Evolutionary conservation across 1,140 invertebrate species (phyloP).

Genomic region (Solen grandis): DNA sequence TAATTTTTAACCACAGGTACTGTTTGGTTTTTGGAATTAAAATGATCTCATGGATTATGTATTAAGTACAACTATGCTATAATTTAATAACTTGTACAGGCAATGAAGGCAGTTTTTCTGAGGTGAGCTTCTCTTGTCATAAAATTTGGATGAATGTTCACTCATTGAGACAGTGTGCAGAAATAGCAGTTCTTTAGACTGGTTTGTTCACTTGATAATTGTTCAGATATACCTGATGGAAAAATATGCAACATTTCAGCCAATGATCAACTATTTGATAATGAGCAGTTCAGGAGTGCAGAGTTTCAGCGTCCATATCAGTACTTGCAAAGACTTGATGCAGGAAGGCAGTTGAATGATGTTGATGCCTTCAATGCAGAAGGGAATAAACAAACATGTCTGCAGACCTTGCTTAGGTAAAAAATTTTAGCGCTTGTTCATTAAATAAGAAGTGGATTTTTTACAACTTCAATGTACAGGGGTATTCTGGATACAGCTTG

Average conservation of each 20-base stretch:
- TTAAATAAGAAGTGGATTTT: no score
- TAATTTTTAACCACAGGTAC: no score
- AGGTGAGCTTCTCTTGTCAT: no score
- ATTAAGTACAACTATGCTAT: no score
- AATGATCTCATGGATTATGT: no score
- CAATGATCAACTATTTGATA: constrained; percentile 21
- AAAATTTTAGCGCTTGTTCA: no score
- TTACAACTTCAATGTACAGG: no score
- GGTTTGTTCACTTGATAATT: background rate
- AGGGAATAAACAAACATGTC: constrained; percentile 3
- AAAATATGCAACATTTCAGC: background rate
- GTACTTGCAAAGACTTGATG: constrained; percentile 9
- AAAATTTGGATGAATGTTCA: background rate
- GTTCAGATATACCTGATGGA: background rate
- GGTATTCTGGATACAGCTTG: no score
- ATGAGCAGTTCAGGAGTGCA: constrained; percentile 24
- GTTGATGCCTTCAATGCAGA: constrained; percentile 1
- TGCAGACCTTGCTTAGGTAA: constrained; percentile 23
- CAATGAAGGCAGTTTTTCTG: no score
- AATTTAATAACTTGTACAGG: no score
- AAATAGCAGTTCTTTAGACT: background rate
- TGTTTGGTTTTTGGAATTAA: no score
- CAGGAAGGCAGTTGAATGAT: background rate
- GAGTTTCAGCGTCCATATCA: constrained; percentile 31
- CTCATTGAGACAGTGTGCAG: background rate